These are phyloP conservation scores for Spizaetus ornatus DNA, from an alignment of 2,113 vertebrate species.

Conservation along the genomic window DNA sequence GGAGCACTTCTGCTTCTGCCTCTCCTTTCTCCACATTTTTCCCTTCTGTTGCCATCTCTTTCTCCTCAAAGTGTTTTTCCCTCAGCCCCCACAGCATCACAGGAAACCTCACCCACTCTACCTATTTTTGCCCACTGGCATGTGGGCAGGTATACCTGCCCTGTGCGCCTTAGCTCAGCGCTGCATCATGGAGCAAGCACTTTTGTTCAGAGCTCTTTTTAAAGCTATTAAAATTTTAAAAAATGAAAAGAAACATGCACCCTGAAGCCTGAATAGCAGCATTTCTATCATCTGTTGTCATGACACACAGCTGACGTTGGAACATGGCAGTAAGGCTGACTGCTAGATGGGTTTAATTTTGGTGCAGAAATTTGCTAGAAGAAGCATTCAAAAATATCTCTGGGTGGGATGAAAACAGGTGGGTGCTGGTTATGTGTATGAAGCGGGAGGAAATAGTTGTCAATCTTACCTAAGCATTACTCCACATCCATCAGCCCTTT, in stretches of 20 bases:
- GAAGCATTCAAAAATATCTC: slow-evolving; percentile 65
- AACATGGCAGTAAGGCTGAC: slow-evolving; percentile 69
- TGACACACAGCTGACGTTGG: slow-evolving; percentile 76
- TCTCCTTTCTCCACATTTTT: not conserved
- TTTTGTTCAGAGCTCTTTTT: slow-evolving; percentile 67
- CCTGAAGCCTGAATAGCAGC: slow-evolving; percentile 68
- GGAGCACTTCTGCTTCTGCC: not conserved
- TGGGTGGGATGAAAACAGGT: slow-evolving; percentile 47
- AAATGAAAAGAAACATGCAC: slow-evolving; percentile 18
- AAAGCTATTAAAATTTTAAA: slow-evolving; percentile 49
- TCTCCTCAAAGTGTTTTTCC: not conserved
- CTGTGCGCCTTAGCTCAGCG: not conserved
- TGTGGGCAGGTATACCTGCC: slow-evolving; percentile 58
- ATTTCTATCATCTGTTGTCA: slow-evolving; percentile 76
- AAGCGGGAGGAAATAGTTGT: slow-evolving; percentile 64
- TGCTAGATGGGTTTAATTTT: slow-evolving; percentile 75
- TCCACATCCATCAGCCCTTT: slow-evolving; percentile 37
- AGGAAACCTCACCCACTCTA: slow-evolving; percentile 59
- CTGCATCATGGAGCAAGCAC: slow-evolving; percentile 44
- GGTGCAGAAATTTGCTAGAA: slow-evolving; percentile 73
- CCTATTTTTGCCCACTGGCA: slow-evolving; percentile 39
- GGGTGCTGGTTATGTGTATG: slow-evolving; percentile 46
- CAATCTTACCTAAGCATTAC: slow-evolving; percentile 57
- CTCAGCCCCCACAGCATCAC: not conserved
- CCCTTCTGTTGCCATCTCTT: not conserved